phyloP scores from a whole-genome alignment of 2,797 vertebrate species.

The Corythornis leucogaster region DNA sequence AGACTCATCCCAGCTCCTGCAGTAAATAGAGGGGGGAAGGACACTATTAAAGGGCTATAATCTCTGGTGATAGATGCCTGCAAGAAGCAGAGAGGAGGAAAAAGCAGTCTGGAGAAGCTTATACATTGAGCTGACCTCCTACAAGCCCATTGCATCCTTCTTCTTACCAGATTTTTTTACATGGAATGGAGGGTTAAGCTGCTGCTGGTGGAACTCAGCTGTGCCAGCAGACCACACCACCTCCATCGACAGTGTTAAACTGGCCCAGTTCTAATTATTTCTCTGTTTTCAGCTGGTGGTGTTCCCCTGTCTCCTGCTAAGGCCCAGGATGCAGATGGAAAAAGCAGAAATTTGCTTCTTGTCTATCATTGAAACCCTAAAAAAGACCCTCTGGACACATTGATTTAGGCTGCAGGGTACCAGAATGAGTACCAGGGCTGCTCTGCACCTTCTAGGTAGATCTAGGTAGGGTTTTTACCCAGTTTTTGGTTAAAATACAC shows the following conservation, averaged over 20 bases:
- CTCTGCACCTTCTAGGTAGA: not conserved
- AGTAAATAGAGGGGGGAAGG: not conserved
- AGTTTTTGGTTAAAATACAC: not conserved
- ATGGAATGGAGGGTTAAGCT: not conserved
- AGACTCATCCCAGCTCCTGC: not conserved
- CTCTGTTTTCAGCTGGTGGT: not conserved
- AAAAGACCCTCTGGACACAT: fast-evolving
- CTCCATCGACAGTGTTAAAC: not conserved
- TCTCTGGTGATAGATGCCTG: not conserved
- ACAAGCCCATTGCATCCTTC: not conserved
- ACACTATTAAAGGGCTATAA: not conserved
- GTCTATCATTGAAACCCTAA: not conserved
- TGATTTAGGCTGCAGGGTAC: not conserved
- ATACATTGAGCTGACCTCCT: not conserved
- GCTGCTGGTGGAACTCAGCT: not conserved
- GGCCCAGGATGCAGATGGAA: fast-evolving
- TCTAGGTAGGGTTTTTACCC: not conserved
- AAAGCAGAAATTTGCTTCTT: not conserved
- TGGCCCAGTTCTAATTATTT: fast-evolving
- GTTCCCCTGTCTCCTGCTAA: not conserved
- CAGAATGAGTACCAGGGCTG: not conserved
- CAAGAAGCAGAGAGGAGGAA: not conserved
- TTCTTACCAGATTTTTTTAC: not conserved
- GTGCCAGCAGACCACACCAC: not conserved
- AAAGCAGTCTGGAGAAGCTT: not conserved